phyloP scores from a whole-genome alignment of 2,888 invertebrate species.

The Notocelia uddmanniana region DNA sequence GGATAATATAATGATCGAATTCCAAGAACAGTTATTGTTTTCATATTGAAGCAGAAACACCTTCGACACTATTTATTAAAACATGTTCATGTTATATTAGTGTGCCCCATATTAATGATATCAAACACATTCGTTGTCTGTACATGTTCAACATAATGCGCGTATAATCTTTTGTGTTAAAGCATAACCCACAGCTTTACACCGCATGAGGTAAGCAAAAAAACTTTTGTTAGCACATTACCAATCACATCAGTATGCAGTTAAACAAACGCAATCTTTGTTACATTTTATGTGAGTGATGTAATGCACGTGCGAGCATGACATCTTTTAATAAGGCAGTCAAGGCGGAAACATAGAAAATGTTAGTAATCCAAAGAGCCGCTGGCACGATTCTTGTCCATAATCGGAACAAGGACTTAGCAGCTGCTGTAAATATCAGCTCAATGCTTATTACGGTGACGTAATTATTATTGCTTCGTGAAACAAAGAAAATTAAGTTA shows the following conservation, averaged over 20 bases:
- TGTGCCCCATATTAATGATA: conserved; percentile 27
- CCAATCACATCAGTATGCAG: conserved; percentile 33
- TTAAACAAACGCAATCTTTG: conserved; percentile 29
- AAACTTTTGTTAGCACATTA: conserved; percentile 28
- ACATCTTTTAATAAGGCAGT: conserved; percentile 82
- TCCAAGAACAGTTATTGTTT: conserved; percentile 52
- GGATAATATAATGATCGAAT: conserved; percentile 49
- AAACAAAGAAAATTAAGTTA: conserved; percentile 79
- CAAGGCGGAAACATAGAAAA: conserved; percentile 84
- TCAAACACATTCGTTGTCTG: conserved; percentile 41
- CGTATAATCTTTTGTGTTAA: conserved; percentile 38
- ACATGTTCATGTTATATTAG: conserved; percentile 41
- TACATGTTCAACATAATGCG: conserved; percentile 15
- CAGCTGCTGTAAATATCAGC: conserved; percentile 83
- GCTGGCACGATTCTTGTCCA: conserved; percentile 82
- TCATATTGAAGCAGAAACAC: conserved; percentile 48
- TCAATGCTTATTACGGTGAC: conserved; percentile 80
- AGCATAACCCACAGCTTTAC: conserved; percentile 18
- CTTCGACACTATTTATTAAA: conserved; percentile 46
- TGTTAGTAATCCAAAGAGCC: conserved; percentile 79
- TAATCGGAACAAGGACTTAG: conserved; percentile 84
- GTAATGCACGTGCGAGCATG: conserved; percentile 74
- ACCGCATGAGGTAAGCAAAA: conserved; percentile 18
- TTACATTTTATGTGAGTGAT: conserved; percentile 55
- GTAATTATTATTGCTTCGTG: conserved; percentile 73